Conservation (phyloP, 1,140 invertebrate genomes). For the Bombus confusus region DNA sequence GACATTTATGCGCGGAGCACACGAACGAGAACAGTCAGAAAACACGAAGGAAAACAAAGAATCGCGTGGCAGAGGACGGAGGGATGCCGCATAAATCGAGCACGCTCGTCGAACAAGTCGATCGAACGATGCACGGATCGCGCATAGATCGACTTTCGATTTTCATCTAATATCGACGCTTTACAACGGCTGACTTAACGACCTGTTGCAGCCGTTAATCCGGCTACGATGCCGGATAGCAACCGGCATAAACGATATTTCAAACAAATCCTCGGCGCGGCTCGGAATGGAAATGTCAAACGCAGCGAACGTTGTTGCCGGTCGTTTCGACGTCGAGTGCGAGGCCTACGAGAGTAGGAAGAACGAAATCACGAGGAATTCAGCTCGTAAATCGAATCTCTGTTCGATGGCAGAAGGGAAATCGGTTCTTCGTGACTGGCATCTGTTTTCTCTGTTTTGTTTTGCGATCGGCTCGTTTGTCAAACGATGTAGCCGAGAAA, state of each 20-base stretch:
- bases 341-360: constrained; percentile 17
- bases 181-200: constrained; percentile 62
- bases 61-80: neutral
- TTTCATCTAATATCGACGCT: constrained; percentile 65
- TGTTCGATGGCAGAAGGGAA: constrained; percentile 17
- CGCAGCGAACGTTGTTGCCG: constrained; percentile 51
- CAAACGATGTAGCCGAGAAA: constrained; percentile 22
- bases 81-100: constrained; percentile 36
- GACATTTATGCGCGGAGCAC: constrained; percentile 49
- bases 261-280: constrained; percentile 56
- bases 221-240: constrained; percentile 52
- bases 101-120: constrained; percentile 9
- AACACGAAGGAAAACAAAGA: constrained; percentile 24
- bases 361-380: constrained; percentile 38
- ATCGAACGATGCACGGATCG: neutral
- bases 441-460: constrained; percentile 48
- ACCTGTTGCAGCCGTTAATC: constrained; percentile 71
- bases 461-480: constrained; percentile 54
- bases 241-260: constrained; percentile 63
- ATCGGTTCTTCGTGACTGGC: constrained; percentile 53
- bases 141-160: constrained; percentile 36
- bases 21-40: constrained; percentile 25
- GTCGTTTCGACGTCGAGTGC: neutral
- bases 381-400: constrained; percentile 52
- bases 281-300: constrained; percentile 73